Evolutionary conservation across 2,888 invertebrate genomes (phyloP), one percentile per base, ranked within the genome.

Genomic region (Ectemnius lituratus): DNA sequence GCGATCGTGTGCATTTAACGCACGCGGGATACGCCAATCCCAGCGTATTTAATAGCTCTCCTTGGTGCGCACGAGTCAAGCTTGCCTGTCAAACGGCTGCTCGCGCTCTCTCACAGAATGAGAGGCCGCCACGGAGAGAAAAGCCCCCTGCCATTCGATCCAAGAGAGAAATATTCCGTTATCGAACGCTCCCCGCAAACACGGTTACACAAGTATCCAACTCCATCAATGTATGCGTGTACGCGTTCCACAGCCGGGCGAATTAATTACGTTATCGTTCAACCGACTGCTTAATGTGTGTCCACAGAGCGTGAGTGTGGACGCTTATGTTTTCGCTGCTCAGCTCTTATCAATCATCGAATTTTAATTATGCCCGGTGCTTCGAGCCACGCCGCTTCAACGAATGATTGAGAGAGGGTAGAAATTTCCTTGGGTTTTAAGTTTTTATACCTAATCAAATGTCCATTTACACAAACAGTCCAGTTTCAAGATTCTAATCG

Each of bases 261-360:
- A 76, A 80, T 81, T 76, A 78, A 76, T 80, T 74, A 66, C 71
- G 67, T 71, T 78, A 80, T 80, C 78, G 64, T 47, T 46, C 47
- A 56, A 37, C 16, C 47, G 46, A 63, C 16, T 49, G 37, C 61
- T 61, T 61, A 62, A 66, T 62, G 65, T 61, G 18, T 37, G 5
- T 56, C 37, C 37, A 37, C 37, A 37, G 37, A 37, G 37, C 37
- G 37, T 37, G 37, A 6, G 37, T 61, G 52, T 45, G 37, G 58
- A 37, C 37, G 27, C 59, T 49, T 23, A 62, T 70, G 70, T 75
- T 71, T 75, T 71, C 62, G 65, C 20, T 46, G 52, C 52, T 61
- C 62, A 47, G 46, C 67, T 71, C 67, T 76, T 68, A 70, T 74
- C 70, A 62, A 78, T 67, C 76, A 67, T 65, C 67, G 70, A 70